Evolutionary conservation across 2,888 invertebrate species (phyloP), one percentile per base, ranked within the genome.

Genomic region (Catocala nupta): DNA sequence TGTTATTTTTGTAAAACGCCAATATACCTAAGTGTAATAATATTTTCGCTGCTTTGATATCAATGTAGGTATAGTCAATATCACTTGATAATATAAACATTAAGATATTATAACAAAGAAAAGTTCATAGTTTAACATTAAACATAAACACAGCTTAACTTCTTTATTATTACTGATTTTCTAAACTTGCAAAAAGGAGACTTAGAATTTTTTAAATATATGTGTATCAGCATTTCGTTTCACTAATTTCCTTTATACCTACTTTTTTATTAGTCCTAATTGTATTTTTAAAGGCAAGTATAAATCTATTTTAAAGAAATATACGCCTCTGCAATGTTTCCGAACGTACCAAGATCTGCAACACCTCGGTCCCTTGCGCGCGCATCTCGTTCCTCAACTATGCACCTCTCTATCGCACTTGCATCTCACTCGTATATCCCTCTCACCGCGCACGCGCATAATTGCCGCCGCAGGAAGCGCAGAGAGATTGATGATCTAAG

Each of bases 401-500:
- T 48, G 34, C 7, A 76, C 71, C 65, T 68, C 77, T 87, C 84
- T 60, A 48, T 78, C 80, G 13, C 61, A 25, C 68, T 43, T 10
- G 47, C 11, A 16, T 13, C 7, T 34, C 42, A 12, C 39, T 16
- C 11, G 8, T 25, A 60, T 78, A 62, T 33, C 9, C 39, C 71
- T 62, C 13, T 87, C 87, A 72, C 84, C 43, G 71, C 87, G 66
- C 81, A 76, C 82, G 68, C 76, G 77, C 80, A 83, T 85, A 86
- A 88, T 86, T 86, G 84, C 87, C 87, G 79, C 78, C 87, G 84
- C 87, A 90, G 91, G 91, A 92, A 90, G 86, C 87, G 83, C 70
- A 74, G 81, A 86, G 81, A 87, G 90, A 90, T 90, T 90, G 90
- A 92, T 90, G 91, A 90, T 89, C 88, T 89, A 89, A 89, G 85